A percentile compares a stretch with the other conserved stretches of the same genome.
phyloP scores from a whole-genome alignment of 2,113 vertebrate genomes.

The Tricholaema leucomelas region DNA sequence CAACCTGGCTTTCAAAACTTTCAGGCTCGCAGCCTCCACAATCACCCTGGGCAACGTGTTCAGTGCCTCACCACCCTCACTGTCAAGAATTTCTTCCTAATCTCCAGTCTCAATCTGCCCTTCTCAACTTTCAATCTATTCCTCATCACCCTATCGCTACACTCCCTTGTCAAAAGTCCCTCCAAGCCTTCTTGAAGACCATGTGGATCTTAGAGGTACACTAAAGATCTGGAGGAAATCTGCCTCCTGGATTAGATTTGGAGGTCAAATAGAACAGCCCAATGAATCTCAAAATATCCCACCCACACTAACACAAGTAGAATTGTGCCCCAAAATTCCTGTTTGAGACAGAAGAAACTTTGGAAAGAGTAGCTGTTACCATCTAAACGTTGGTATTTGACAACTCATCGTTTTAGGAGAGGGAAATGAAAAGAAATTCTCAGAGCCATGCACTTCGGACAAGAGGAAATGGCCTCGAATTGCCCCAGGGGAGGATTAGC shows the following conservation, averaged over 20 bases:
- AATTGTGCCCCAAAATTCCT: neutral
- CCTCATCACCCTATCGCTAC: no score
- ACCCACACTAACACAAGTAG: neutral
- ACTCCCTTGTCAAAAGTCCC: no score
- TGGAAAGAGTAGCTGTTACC: neutral
- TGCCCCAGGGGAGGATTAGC: no score
- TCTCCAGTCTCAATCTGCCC: no score
- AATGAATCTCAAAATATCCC: neutral
- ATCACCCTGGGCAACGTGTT: no score
- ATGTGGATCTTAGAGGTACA: neutral
- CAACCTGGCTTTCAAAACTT: no score
- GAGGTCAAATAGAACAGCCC: neutral
- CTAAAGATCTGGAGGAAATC: neutral
- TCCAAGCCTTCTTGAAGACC: neutral
- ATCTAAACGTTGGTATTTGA: neutral
- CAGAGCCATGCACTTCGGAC: neutral
- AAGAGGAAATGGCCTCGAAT: no score
- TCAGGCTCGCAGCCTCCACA: no score
- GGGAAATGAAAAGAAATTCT: neutral
- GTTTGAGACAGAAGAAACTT: neutral
- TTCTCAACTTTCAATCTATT: no score
- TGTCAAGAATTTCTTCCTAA: no score
- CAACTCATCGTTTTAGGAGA: neutral
- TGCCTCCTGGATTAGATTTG: neutral
- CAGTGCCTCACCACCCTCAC: no score